Base-by-base conservation (phyloP, 2,888 invertebrate genomes). In the Cataglyphis cursor region DNA sequence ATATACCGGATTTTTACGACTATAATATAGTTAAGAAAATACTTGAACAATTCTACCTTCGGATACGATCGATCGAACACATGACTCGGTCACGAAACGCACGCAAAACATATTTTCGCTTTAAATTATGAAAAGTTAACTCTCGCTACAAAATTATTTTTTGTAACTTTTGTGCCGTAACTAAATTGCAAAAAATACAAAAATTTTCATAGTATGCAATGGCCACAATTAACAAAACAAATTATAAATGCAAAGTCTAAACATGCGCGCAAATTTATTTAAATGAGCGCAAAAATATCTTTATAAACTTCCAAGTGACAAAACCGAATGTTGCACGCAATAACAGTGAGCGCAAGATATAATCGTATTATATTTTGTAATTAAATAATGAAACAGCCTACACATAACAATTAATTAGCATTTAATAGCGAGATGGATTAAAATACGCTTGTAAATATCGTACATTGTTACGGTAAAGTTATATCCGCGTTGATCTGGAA, bases 51-150 rank as follows among this genome's bases (percentile, higher is more conserved):
- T 59, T 59, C 57, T 59, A 70, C 31, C 28, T 72, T 21, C 18
- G 54, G 31, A 15, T 78, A 70, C 35, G 57, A 78, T 78, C 73
- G 73, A 78, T 78, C 44, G 44, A 65, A 28, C 57, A 78, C 54
- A 28, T 76, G 72, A 76, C 59, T 72, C 73, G 41, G 70, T 78
- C 72, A 78, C 72, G 72, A 57, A 78, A 70, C 28, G 41, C 76
- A 78, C 31, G 78, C 73, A 8, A 78, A 72, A 72, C 41, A 66
- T 38, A n/a, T 75, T 59, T 18, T 51, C 73, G 31, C 31, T 72
- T 59, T 15, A 72, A 68, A 78, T 72, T 59, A 78, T 44, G 28
- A 61, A 31, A 21, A 44, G 18, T 4, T 54, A 78, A 72, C 44
- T 72, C 44, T 72, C 73, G 24, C 4, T 48, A 24, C 28, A 9